These are phyloP conservation scores for Gymnarchus niloticus DNA, from an alignment of 2,113 vertebrate genomes.

Conservation along the genomic window DNA sequence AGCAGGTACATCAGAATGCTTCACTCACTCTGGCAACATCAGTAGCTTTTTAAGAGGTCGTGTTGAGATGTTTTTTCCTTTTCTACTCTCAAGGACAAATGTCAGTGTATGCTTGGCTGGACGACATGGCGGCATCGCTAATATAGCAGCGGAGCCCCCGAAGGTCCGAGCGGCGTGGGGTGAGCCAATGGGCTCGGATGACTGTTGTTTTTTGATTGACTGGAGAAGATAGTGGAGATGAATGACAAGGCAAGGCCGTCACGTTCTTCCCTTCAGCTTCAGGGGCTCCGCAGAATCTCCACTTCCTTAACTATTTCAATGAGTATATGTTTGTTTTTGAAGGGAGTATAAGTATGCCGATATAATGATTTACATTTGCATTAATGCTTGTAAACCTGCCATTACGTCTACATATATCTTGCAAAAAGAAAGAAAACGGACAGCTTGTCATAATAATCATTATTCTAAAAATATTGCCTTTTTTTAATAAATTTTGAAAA, in stretches of 20 bases:
- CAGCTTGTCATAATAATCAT: not conserved
- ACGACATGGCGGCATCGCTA: not conserved
- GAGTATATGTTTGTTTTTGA: not conserved
- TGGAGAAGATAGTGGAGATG: not conserved
- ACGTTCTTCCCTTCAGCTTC: not conserved
- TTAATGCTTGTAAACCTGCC: not conserved
- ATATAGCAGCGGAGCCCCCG: not conserved
- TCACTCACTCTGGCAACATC: slow-evolving; percentile 15
- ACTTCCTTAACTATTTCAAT: not conserved
- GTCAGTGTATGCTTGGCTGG: not conserved
- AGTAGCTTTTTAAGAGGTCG: slow-evolving; percentile 8
- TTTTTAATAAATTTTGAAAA: not conserved
- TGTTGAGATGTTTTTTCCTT: not conserved
- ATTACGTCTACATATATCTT: not conserved
- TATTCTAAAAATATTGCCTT: not conserved
- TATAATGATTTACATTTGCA: not conserved
- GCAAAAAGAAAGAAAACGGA: not conserved
- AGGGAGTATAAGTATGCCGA: not conserved
- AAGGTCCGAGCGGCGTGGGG: not conserved
- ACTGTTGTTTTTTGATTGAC: not conserved
- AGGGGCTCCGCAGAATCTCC: not conserved
- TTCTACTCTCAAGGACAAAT: slow-evolving; percentile 4
- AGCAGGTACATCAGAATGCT: slow-evolving; percentile 6
- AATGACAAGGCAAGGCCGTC: not conserved
- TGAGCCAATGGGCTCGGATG: not conserved